phyloP scores from a whole-genome alignment of 2,888 invertebrate species.

The Tortrix viridana region DNA sequence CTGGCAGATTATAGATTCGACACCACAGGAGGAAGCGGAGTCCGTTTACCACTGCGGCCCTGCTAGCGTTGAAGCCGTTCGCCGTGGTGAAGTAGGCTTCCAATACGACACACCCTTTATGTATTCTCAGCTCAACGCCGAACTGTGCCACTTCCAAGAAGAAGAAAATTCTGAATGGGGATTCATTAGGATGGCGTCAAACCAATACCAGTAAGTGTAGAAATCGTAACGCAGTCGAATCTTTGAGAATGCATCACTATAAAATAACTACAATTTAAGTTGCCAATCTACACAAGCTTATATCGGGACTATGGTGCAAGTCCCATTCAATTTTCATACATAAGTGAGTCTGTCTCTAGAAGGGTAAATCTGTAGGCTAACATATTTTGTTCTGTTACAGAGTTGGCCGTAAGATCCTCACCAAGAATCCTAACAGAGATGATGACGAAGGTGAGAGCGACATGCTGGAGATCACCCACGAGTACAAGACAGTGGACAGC shows the following conservation, averaged over 20 bases:
- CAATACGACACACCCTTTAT: slow-evolving; percentile 90
- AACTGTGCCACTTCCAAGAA: slow-evolving; percentile 89
- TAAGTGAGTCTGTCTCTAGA: too few species aligned
- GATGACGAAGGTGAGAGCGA: slow-evolving; percentile 87
- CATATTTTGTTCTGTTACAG: slow-evolving; percentile 60
- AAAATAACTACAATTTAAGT: too few species aligned
- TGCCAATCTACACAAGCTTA: too few species aligned
- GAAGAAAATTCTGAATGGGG: slow-evolving; percentile 88
- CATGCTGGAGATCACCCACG: slow-evolving; percentile 86
- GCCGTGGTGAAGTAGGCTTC: slow-evolving; percentile 89
- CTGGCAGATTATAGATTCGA: slow-evolving; percentile 93
- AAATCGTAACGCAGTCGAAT: not conserved
- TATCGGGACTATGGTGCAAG: too few species aligned
- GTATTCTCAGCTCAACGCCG: slow-evolving; percentile 91
- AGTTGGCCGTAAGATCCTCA: slow-evolving; percentile 87
- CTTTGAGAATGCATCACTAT: too few species aligned
- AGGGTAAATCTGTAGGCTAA: too few species aligned
- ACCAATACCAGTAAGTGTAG: slow-evolving; percentile 86
- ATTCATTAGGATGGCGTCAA: slow-evolving; percentile 86
- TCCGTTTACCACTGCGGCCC: slow-evolving; percentile 86
- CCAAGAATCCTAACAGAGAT: slow-evolving; percentile 85
- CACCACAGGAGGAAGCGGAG: slow-evolving; percentile 89
- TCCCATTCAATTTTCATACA: too few species aligned
- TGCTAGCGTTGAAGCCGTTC: slow-evolving; percentile 87
- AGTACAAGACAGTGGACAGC: slow-evolving; percentile 86